phyloP scores from a whole-genome alignment of 2,797 vertebrate genomes.

The Microtus obscurus region DNA sequence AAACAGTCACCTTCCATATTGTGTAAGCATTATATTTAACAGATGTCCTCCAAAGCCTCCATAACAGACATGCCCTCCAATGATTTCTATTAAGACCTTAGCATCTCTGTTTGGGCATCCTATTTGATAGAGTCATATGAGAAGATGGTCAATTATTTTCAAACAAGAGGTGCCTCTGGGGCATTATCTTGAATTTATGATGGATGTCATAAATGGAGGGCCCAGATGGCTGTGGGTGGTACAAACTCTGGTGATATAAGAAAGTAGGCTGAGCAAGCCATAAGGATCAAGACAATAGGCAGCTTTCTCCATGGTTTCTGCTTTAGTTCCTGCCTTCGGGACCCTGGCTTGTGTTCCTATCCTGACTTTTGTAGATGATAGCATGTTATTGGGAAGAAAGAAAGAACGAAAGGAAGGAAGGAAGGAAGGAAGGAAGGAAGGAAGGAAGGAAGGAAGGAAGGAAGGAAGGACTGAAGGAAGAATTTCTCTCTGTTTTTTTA shows the following conservation, averaged over 20 bases:
- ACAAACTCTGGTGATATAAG: not conserved
- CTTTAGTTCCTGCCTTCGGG: not conserved
- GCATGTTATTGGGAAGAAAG: not conserved
- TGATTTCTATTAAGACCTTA: not conserved
- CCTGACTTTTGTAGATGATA: not conserved
- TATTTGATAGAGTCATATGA: not conserved
- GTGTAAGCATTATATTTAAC: not conserved
- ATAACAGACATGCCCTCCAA: not conserved
- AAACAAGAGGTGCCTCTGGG: not conserved
- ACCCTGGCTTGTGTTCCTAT: not conserved
- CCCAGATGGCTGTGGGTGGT: not conserved
- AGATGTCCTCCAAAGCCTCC: not conserved
- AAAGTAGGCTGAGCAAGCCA: not conserved
- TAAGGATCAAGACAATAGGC: not conserved
- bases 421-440: not conserved
- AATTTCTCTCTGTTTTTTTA: not conserved
- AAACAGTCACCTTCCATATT: not conserved
- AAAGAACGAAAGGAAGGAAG: fast-evolving
- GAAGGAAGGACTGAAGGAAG: not conserved
- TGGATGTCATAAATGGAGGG: too few species aligned
- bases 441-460: not conserved
- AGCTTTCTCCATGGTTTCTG: not conserved
- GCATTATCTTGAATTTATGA: not conserved
- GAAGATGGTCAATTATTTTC: not conserved
- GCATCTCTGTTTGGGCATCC: not conserved